Percentiles rank a stretch among this genome's conserved stretches.
Evolutionary conservation across 2,888 invertebrate genomes (phyloP).

Genomic region (Tuta absoluta): DNA sequence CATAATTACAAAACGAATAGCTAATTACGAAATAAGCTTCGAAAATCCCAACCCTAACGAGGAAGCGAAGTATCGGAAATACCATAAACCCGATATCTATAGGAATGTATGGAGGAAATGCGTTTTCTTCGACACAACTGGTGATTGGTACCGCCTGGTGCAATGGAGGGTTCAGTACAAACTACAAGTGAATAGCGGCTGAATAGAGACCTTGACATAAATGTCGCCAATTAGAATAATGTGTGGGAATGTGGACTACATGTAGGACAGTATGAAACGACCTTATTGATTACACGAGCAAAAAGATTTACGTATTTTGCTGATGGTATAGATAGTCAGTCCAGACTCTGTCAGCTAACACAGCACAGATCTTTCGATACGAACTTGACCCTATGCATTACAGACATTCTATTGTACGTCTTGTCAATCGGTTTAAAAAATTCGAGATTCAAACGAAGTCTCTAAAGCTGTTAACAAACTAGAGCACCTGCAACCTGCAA

Average conservation of each 20-base stretch:
- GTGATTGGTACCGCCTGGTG: slow-evolving; percentile 59
- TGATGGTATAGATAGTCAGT: no score
- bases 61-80: slow-evolving; percentile 12
- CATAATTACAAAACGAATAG: background rate
- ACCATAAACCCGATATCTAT: slow-evolving; percentile 12
- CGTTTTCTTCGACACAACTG: slow-evolving; percentile 59
- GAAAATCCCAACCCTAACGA: slow-evolving; percentile 10
- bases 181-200: slow-evolving; percentile 40
- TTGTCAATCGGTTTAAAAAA: no score
- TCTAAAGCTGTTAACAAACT: no score
- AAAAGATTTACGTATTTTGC: no score
- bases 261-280: background rate
- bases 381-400: no score
- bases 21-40: slow-evolving; percentile 11
- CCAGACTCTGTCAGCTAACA: no score
- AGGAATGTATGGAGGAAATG: slow-evolving; percentile 59
- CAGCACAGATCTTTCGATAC: no score
- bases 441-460: no score
- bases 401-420: no score
- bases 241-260: background rate
- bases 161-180: slow-evolving; percentile 38
- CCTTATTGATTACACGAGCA: background rate
- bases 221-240: slow-evolving; percentile 4
- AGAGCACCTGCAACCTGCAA: no score
- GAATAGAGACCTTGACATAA: slow-evolving; percentile 29